Evolutionary conservation across 1,140 invertebrate species (phyloP).

Genomic region (Scylla paramamosain): DNA sequence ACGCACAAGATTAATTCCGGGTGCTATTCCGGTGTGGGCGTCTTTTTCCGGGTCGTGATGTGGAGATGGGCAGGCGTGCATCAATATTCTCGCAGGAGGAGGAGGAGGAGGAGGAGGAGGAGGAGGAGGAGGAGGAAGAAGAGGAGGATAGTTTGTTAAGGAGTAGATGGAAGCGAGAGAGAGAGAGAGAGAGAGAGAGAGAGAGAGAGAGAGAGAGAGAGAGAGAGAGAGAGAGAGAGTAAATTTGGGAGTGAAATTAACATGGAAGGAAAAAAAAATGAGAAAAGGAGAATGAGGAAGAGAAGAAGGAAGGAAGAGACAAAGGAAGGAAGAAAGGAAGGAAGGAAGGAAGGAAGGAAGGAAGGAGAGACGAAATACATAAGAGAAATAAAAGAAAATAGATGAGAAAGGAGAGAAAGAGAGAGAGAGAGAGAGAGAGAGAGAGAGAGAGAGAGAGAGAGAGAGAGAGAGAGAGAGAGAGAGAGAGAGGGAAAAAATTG

Average conservation of each 20-base stretch:
- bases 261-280: not conserved
- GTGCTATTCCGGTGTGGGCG: too few relatives aligned
- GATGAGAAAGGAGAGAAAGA: constrained; percentile 10
- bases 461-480: constrained; percentile 50
- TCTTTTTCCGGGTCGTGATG: too few relatives aligned
- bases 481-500: constrained; percentile 9
- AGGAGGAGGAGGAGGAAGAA: not conserved
- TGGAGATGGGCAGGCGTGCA: too few relatives aligned
- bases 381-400: not conserved
- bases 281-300: constrained; percentile 32
- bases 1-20: not conserved
- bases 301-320: not conserved
- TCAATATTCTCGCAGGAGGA: too few relatives aligned
- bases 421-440: constrained; percentile 42
- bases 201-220: not conserved
- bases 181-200: not conserved
- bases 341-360: not conserved
- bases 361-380: not conserved
- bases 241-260: not conserved
- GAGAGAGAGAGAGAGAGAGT: not conserved
- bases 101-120: not conserved
- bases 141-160: too few relatives aligned
- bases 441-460: constrained; percentile 44
- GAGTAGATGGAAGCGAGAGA: not conserved
- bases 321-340: too few relatives aligned